Evolutionary conservation across 2,888 invertebrate species (phyloP), one percentile per base, ranked within the genome.

Genomic region (Diarsia mendica): DNA sequence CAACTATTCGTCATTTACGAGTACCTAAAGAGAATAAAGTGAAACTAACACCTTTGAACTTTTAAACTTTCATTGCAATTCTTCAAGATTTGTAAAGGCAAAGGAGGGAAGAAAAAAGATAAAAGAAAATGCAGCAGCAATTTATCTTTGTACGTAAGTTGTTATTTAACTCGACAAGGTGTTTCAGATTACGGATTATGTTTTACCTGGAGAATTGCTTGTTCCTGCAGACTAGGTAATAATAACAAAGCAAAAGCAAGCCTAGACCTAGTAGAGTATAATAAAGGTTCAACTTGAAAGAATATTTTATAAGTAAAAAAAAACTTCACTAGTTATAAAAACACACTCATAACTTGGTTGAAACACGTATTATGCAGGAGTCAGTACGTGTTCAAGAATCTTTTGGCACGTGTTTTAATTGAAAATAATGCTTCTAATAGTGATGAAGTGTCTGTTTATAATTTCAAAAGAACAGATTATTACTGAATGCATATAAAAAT

Each of bases 71-170:
- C 46, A 28, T 46, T 33, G 20, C 39, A n/a, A 72, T 44, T 64
- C 33, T 80, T 58, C 23, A 23, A 48, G 60, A 80, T 23, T 58
- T 58, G 49, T 23, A 75, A 33, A 33, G 23, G 15, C 44, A 75
- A 33, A 33, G 23, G 15, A 49, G 10, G 15, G 8, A 77, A 82
- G 44, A 53, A 55, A 77, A 67, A 66, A 48, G 10, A 11, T 49
- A 51, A 83, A 70, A 70, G 13, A 44, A 74, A 77, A 49, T 51
- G 64, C 28, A 64, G 20, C 63, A 33, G 55, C 75, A 75, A 80
- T 80, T 77, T 80, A 46, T 77, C 49, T 80, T 77, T 33, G 33
- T 51, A 64, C 55, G 18, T 64, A 65, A 81, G 46, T 75, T 58
- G 23, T 60, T 75, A 75, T 80, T 58, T 51, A 65, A 81, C 55